Conservation (phyloP, 2,113 vertebrate genomes). For the Bettongia penicillata region DNA sequence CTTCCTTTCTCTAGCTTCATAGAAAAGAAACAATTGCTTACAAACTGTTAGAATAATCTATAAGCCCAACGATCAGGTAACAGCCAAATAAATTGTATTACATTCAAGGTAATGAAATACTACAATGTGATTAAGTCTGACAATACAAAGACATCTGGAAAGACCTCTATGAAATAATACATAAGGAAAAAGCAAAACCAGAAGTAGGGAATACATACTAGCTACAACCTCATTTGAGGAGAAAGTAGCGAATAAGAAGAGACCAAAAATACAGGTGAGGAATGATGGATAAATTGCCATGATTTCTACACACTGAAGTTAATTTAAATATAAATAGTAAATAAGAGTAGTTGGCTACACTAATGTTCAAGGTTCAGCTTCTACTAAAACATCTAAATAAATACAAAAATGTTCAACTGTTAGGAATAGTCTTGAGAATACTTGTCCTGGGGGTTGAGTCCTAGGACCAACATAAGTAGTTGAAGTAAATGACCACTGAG, state of each 20-base stretch:
- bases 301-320: neutral
- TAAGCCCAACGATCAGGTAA: neutral
- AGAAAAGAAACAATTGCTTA: slow-evolving; percentile 37
- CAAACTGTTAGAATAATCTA: neutral
- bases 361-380: neutral
- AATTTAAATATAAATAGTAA: neutral
- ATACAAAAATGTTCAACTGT: neutral
- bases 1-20: neutral
- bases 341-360: neutral
- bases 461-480: neutral
- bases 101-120: neutral
- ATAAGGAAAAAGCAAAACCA: neutral
- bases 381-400: neutral
- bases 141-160: neutral
- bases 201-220: neutral
- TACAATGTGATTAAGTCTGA: neutral
- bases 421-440: slow-evolving; percentile 30
- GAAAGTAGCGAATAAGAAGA: neutral
- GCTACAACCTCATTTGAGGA: neutral
- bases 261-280: neutral
- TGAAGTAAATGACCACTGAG: neutral
- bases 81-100: neutral
- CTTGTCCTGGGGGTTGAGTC: slow-evolving; percentile 18
- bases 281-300: neutral
- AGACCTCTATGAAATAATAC: neutral